Conservation (phyloP, 2,797 vertebrate genomes). For the Sternotherus odoratus region DNA sequence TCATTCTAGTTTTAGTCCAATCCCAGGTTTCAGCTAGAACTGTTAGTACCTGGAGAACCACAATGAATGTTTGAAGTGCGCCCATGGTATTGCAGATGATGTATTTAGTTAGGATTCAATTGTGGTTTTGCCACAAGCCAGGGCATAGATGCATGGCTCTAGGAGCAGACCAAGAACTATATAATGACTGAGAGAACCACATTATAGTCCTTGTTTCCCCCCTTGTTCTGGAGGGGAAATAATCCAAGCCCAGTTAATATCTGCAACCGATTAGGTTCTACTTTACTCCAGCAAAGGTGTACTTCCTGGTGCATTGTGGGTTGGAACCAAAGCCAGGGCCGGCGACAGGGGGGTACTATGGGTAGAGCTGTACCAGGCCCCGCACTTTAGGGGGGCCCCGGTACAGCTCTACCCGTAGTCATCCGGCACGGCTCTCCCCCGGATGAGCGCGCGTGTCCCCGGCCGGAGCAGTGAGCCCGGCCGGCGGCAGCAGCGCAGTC, state of each 20-base stretch:
- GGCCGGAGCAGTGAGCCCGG: too few relatives aligned
- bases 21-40: background rate
- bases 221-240: background rate
- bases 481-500: too few relatives aligned
- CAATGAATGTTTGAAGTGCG: background rate
- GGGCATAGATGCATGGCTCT: background rate
- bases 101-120: background rate
- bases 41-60: background rate
- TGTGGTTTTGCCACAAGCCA: background rate
- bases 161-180: background rate
- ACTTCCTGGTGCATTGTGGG: background rate
- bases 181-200: background rate
- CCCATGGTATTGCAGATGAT: background rate
- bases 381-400: too few relatives aligned
- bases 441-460: too few relatives aligned
- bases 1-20: background rate
- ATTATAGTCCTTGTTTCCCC: background rate
- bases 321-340: background rate
- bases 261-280: background rate
- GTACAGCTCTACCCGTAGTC: too few relatives aligned
- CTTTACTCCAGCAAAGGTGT: background rate
- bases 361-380: too few relatives aligned
- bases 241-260: background rate
- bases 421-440: too few relatives aligned
- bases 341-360: too few relatives aligned